Evolutionary conservation across 2,888 invertebrate species (phyloP), one percentile per base, ranked within the genome.

Genomic region (Leucania comma): DNA sequence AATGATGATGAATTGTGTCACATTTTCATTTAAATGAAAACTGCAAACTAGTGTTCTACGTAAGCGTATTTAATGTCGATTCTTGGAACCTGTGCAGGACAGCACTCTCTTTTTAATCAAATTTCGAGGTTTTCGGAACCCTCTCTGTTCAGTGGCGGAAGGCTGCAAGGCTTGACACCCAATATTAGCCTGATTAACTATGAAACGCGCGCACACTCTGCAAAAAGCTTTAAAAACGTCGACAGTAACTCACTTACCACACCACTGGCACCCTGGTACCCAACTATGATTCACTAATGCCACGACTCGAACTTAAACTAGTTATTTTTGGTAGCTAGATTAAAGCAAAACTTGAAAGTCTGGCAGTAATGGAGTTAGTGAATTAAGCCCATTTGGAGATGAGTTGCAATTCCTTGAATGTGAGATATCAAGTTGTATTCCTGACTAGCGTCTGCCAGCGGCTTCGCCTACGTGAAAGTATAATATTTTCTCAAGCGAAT

Each of bases 221-320:
- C 90, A 93, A 94, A 94, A 94, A 93, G 94, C 94, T 94, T 93
- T 95, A 94, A 94, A 94, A 94, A 93, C 86, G 92, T 92, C 91
- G 89, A 90, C 87, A 84, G 91, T 94, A 95, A 95, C 93, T 93
- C 88, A 91, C 91, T 95, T 95, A 94, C 86, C 83, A 85, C 81
- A 84, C 83, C 87, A 85, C 83, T 80, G 84, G 82, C 83, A 70
- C 86, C 86, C 87, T 79, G 84, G 83, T 83, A 71, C 86, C 86
- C 87, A 88, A 90, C 91, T 88, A 90, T 89, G 87, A 85, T 74
- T 78, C 78, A 70, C 73, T 64, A 61, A 68, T 76, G 61, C 61
- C 70, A 67, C 68, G 63, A 83, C 82, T 83, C 82, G 78, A 86
- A 77, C 46, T 35, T 67, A 69, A 78, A 80, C 78, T 68, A 51